phyloP scores from a whole-genome alignment of 1,140 invertebrate genomes.

The Calliphora vicina region DNA sequence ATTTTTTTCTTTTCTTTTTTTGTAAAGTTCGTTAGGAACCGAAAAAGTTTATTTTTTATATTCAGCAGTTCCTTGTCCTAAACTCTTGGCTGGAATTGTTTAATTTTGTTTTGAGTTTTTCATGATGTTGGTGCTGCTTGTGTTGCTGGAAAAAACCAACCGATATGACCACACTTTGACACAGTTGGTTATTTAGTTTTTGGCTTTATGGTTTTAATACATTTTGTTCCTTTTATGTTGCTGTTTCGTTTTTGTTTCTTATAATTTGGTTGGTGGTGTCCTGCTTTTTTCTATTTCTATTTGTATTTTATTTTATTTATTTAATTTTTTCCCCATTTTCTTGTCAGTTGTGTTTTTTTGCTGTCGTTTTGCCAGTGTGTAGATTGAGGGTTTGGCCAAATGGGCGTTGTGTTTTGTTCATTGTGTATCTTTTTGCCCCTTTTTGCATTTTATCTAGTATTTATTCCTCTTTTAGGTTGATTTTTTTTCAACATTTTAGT shows the following conservation, averaged over 20 bases:
- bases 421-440: no score
- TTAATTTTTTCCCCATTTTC: no score
- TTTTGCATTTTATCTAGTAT: no score
- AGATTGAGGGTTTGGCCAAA: no score
- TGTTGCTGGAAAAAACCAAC: not conserved
- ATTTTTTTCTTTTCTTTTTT: no score
- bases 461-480: not conserved
- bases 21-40: no score
- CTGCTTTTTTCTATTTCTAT: not conserved
- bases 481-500: no score
- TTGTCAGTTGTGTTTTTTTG: not conserved
- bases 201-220: not conserved
- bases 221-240: not conserved
- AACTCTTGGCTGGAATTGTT: not conserved
- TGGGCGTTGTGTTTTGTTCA: no score
- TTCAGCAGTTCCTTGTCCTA: not conserved
- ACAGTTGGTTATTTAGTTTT: slow-evolving; percentile 1
- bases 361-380: not conserved
- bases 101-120: not conserved
- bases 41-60: no score
- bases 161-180: not conserved
- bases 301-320: not conserved
- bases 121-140: not conserved
- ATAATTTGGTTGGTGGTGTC: not conserved
- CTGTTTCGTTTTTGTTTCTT: not conserved